Evolutionary conservation across 2,888 invertebrate genomes (phyloP), one percentile per base, ranked within the genome.

Genomic region (Horisme vitalbata): DNA sequence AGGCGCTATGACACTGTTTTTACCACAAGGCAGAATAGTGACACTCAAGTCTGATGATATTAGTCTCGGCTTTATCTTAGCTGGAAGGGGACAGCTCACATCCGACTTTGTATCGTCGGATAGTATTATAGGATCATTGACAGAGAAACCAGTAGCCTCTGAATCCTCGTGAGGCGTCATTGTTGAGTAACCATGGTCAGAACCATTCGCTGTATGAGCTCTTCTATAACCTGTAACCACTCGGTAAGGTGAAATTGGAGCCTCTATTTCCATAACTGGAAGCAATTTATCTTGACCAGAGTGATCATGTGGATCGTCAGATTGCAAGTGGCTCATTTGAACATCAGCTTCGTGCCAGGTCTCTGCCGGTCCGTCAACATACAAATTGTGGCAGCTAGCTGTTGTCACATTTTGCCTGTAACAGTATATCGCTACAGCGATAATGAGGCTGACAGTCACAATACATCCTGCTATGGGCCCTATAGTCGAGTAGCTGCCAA

Each of bases 131-230:
- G 93, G 92, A 63, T 94, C 94, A 33, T 93, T 92, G 5, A 93
- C 90, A 11, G 94, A 94, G 60, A 95, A 94, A 5, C 94, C 94
- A 57, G 95, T 93, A 60, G 95, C 95, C 71, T 96, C 96, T 0
- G 95, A 95, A 71, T 96, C 96, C 68, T 97, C 96, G 63, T 96
- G 96, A 1, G 96, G 96, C 0, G 96, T 97, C 97, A 97, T 97
- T 0, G 97, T 97, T 2, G 96, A 97, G 80, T 98, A 98, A 1
- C 98, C 98, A 71, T 97, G 97, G 85, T 98, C 98, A n/a, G 96
- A 97, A 62, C 94, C 94, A 30, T 94, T 94, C 0, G 94, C 93
- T 0, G 94, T 92, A 31, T 94, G 93, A 2, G 95, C 93, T 18
- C 96, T 91, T 26, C 95, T 89, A 74, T 96, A 96, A 41, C 93